Base-by-base conservation (phyloP, 1,140 invertebrate species). In the Eubasilissa regina region DNA sequence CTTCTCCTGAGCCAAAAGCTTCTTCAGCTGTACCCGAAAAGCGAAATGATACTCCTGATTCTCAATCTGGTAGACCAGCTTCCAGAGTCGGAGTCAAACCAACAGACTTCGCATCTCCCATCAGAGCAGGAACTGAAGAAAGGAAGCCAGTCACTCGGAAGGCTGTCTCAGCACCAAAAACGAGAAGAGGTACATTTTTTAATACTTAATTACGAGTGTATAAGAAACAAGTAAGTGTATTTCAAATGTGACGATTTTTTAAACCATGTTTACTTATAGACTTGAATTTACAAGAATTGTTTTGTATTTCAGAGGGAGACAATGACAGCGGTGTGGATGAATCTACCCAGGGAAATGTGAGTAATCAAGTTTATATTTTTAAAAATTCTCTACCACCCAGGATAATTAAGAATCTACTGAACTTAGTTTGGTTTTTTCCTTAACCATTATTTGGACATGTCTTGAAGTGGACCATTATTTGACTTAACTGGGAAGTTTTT, bases 241-340 rank as follows among this genome's bases (percentile, higher is more conserved):
- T 60, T 75, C 73, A 58, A 56, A 78, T 72, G 68, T 68, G 76
- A 77, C 62, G 48, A 60, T 66, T 51, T 78, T 66, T 60, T 19
- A 6, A n/a, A 58, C 4, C 58, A 75, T 13, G 8, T 48, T 53
- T 60, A 73, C 47, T n/a, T 25, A n/a, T 48, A 17, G 13, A 43
- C 11, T 8, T 10, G 15, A 53, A 45, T 68, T 66, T 77, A 77
- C 47, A 58, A 15, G 56, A 58, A 10, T 78, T 53, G 6, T 73
- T 73, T 68, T 68, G 35, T 66, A 75, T 92, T 91, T 79, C 89
- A 95, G 94, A 94, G 88, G 92, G 93, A 35, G 93, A 94, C 86
- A 94, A 94, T 84, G 94, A 95, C 84, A 95, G 93, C 86, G 93
- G 93, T 53, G 93, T 94, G 13, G 93, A 94, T 85, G 94, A 95